Percentiles rank a stretch among this genome's conserved stretches.
These are phyloP conservation scores for Macropodus opercularis DNA, from an alignment of 2,797 vertebrate species.

Conservation along the genomic window DNA sequence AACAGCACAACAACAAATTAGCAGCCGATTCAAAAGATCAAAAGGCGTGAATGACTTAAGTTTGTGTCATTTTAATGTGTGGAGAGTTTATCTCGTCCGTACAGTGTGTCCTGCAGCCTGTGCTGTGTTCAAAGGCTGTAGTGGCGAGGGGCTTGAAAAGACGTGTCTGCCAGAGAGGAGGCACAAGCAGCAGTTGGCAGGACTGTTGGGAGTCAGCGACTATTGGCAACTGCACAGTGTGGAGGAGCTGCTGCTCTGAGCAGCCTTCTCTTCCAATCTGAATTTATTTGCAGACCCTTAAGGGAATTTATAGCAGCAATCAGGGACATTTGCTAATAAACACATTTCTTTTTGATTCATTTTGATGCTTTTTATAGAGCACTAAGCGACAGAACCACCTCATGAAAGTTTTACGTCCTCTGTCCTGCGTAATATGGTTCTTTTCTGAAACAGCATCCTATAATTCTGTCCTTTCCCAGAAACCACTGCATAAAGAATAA, in stretches of 20 bases:
- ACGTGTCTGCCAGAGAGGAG: conserved; percentile 40
- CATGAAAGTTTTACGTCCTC: conserved; percentile 22
- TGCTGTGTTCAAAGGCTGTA: conserved; percentile 21
- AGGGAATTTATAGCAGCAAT: conserved; percentile 42
- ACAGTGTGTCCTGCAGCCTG: conserved; percentile 44
- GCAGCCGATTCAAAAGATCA: conserved; percentile 42
- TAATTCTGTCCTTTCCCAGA: too few species aligned
- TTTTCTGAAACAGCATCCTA: conserved; percentile 1
- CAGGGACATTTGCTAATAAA: conserved; percentile 45
- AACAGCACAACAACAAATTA: conserved; percentile 17
- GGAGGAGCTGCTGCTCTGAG: conserved; percentile 44
- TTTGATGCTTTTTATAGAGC: conserved; percentile 24
- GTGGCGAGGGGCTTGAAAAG: conserved; percentile 36
- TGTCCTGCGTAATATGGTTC: background rate
- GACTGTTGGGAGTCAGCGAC: conserved; percentile 47
- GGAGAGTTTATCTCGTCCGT: conserved; percentile 52
- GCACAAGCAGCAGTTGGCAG: conserved; percentile 53
- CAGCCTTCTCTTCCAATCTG: conserved; percentile 51
- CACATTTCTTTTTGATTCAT: conserved; percentile 24
- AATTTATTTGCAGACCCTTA: conserved; percentile 49
- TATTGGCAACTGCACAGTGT: conserved; percentile 52
- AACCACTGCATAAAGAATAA: too few species aligned
- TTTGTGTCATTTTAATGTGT: conserved; percentile 32
- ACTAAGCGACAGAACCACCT: conserved; percentile 34
- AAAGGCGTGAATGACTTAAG: conserved; percentile 39